phyloP scores from a whole-genome alignment of 1,140 invertebrate genomes.

The Sitophilus oryzae region DNA sequence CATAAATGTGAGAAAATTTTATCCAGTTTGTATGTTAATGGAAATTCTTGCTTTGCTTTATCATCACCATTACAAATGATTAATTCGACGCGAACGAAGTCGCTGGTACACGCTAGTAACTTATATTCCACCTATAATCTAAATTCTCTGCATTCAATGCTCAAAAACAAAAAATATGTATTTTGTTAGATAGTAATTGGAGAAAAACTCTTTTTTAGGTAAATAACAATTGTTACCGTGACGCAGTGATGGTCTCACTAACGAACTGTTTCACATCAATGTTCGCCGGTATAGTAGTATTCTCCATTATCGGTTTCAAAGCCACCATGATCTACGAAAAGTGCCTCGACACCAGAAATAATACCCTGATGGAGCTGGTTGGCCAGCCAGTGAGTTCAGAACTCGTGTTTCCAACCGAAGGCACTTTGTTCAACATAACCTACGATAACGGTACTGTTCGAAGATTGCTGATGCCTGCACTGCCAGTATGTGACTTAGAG shows the following conservation, averaged over 20 bases:
- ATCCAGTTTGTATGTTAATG: no score
- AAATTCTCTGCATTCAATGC: no score
- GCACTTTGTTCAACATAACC: conserved; percentile 50
- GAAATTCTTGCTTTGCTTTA: no score
- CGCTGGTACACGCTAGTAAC: no score
- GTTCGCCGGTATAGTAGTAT: conserved; percentile 97
- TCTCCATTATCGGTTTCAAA: conserved; percentile 95
- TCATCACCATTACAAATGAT: no score
- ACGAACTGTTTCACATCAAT: conserved; percentile 95
- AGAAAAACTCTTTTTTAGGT: conserved; percentile 22
- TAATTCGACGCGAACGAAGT: no score
- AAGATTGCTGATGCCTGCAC: conserved; percentile 54
- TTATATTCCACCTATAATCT: no score
- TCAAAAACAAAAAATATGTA: no score
- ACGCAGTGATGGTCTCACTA: conserved; percentile 88
- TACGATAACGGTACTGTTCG: conserved; percentile 53
- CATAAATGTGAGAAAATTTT: no score
- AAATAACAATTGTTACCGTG: conserved; percentile 92
- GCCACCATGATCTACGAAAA: conserved; percentile 77
- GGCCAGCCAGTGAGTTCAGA: conserved; percentile 45
- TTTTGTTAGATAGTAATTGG: no score
- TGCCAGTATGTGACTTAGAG: conserved; percentile 75
- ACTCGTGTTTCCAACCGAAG: conserved; percentile 48
- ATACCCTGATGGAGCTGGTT: conserved; percentile 52
- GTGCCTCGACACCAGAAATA: conserved; percentile 61